Conservation (phyloP, 2,888 invertebrate species). For the Caenorhabditis zanzibari region DNA sequence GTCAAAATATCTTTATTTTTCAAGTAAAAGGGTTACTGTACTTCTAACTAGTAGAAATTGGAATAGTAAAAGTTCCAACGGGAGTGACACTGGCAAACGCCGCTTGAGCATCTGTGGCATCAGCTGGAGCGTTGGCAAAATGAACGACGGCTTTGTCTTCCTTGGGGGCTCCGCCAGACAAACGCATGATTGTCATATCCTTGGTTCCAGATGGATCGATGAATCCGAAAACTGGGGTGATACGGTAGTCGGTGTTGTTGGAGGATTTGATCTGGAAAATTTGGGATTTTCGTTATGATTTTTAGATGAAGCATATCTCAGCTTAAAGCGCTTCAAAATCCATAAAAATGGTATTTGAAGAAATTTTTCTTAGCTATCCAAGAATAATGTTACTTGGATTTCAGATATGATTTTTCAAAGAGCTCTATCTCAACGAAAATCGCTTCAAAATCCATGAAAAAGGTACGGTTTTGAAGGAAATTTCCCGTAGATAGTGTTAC, state of each 20-base stretch:
- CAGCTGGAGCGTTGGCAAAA: constrained; percentile 63
- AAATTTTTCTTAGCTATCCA: too few species aligned
- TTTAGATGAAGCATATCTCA: too few species aligned
- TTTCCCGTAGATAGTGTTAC: too few species aligned
- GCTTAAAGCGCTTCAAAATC: too few species aligned
- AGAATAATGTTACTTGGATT: too few species aligned
- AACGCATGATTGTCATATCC: constrained; percentile 63
- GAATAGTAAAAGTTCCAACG: constrained; percentile 62
- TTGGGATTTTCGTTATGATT: background rate
- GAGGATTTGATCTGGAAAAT: constrained; percentile 66
- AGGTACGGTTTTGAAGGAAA: too few species aligned
- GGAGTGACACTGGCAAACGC: constrained; percentile 58
- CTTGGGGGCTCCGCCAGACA: constrained; percentile 61
- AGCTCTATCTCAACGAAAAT: too few species aligned
- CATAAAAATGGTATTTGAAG: too few species aligned
- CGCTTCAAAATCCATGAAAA: too few species aligned
- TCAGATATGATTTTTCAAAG: too few species aligned
- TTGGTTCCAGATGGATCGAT: constrained; percentile 66
- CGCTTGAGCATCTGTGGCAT: constrained; percentile 66
- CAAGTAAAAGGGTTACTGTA: too few species aligned
- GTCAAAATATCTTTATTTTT: too few species aligned
- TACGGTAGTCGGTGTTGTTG: constrained; percentile 72
- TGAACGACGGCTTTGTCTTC: constrained; percentile 67
- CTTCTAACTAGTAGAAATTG: constrained; percentile 42
- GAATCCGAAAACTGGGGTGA: constrained; percentile 74